phyloP scores from a whole-genome alignment of 2,888 invertebrate genomes.

The Rhagonycha lutea region DNA sequence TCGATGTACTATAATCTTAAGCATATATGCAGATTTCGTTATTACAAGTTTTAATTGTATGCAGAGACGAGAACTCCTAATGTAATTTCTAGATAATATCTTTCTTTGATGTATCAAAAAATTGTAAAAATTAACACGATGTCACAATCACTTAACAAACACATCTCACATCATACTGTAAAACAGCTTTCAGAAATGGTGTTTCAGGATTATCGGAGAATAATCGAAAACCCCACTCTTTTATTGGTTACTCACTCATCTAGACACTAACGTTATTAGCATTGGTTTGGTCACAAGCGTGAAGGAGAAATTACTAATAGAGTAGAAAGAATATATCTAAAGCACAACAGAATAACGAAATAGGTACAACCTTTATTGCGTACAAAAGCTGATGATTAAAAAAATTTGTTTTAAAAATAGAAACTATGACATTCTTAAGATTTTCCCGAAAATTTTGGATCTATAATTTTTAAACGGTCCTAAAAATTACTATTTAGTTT shows the following conservation, averaged over 20 bases:
- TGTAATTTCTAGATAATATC: background rate
- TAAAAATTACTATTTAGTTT: background rate
- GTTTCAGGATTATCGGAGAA: slow-evolving; percentile 40
- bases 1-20: background rate
- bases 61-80: background rate
- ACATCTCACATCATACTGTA: slow-evolving; percentile 36
- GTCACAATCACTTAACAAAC: slow-evolving; percentile 29
- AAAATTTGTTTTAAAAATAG: background rate
- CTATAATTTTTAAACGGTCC: background rate
- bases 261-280: slow-evolving; percentile 51
- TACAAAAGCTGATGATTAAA: background rate
- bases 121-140: slow-evolving; percentile 14
- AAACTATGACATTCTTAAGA: background rate
- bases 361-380: slow-evolving; percentile 20
- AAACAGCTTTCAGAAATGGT: slow-evolving; percentile 35
- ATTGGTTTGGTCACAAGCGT: slow-evolving; percentile 49
- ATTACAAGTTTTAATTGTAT: background rate
- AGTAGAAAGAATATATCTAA: slow-evolving; percentile 26
- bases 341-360: slow-evolving; percentile 27
- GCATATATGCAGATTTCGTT: background rate
- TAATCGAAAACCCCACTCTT: slow-evolving; percentile 40
- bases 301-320: slow-evolving; percentile 28
- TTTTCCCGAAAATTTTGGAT: background rate
- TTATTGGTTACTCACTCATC: slow-evolving; percentile 51
- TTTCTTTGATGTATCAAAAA: background rate